Evolutionary conservation across 2,888 invertebrate genomes (phyloP).

Genomic region (Chymomyza amoena): DNA sequence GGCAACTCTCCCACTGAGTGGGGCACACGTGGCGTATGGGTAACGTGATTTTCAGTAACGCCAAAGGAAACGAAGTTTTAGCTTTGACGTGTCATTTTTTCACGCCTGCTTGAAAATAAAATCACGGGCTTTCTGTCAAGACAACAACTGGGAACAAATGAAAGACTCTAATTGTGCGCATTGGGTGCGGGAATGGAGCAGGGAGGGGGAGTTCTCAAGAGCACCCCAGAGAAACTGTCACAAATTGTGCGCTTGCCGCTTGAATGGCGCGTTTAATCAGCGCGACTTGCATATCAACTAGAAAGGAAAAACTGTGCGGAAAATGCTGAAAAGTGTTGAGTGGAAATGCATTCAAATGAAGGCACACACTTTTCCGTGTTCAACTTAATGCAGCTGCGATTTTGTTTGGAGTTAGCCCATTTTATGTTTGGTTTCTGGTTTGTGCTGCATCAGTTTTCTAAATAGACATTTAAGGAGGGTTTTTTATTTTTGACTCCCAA

Average conservation of each 20-base stretch:
- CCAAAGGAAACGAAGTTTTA: background rate
- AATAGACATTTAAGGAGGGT: too few relatives aligned
- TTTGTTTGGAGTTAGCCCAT: too few relatives aligned
- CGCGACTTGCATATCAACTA: background rate
- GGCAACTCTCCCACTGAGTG: background rate
- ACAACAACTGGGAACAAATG: background rate
- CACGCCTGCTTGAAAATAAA: background rate
- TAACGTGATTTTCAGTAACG: background rate
- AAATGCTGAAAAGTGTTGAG: background rate
- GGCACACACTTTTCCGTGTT: too few relatives aligned
- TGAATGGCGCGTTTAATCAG: conserved; percentile 21
- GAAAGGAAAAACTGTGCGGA: background rate
- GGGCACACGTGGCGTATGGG: background rate
- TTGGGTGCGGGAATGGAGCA: background rate
- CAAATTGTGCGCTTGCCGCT: background rate
- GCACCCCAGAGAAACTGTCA: background rate
- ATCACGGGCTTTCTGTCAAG: background rate
- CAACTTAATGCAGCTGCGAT: background rate
- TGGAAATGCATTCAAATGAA: background rate
- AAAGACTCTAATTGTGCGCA: background rate
- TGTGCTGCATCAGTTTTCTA: too few relatives aligned
- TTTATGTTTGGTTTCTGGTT: too few relatives aligned
- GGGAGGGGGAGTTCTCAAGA: background rate
- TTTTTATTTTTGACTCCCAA: background rate
- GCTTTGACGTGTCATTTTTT: background rate